Percentiles rank a stretch among this genome's conserved stretches.
phyloP scores from a whole-genome alignment of 2,113 vertebrate genomes.

The Atherinomorus stipes region DNA sequence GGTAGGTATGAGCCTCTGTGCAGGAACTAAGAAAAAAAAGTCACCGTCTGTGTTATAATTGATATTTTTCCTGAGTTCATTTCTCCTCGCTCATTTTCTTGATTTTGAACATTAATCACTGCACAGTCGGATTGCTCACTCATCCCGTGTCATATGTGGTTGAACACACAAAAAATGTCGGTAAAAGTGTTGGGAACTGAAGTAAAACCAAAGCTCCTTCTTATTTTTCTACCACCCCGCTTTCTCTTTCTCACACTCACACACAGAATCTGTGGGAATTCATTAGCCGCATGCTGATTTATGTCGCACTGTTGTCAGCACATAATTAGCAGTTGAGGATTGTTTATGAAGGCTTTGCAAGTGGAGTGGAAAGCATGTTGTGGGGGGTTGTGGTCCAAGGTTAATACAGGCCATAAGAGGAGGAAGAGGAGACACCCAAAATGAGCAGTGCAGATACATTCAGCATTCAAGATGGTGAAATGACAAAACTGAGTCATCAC shows the following conservation, averaged over 20 bases:
- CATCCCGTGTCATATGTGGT: conserved; percentile 7
- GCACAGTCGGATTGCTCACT: conserved; percentile 11
- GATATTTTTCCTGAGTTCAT: neutral
- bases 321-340: conserved; percentile 72
- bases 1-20: too few species aligned
- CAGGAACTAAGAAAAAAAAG: neutral
- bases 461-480: neutral
- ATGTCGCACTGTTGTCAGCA: conserved; percentile 58
- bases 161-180: conserved; percentile 30
- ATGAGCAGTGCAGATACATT: neutral
- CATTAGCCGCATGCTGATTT: conserved; percentile 64
- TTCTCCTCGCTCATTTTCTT: neutral
- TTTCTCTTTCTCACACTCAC: conserved; percentile 17
- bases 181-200: conserved; percentile 15
- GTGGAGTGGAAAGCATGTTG: conserved; percentile 41
- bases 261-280: conserved; percentile 61
- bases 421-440: neutral
- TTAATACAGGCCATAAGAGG: conserved; percentile 2
- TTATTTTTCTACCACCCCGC: conserved; percentile 11
- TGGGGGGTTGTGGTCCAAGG: conserved; percentile 26
- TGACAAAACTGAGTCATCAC: conserved; percentile 6
- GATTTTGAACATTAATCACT: conserved; percentile 9
- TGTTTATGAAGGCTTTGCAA: conserved; percentile 63
- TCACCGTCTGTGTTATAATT: conserved; percentile 30
- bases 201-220: conserved; percentile 20